A percentile compares a stretch with the other conserved stretches of the same genome.
Conservation (phyloP, 2,888 invertebrate species). For the Petrophora chlorosata region DNA sequence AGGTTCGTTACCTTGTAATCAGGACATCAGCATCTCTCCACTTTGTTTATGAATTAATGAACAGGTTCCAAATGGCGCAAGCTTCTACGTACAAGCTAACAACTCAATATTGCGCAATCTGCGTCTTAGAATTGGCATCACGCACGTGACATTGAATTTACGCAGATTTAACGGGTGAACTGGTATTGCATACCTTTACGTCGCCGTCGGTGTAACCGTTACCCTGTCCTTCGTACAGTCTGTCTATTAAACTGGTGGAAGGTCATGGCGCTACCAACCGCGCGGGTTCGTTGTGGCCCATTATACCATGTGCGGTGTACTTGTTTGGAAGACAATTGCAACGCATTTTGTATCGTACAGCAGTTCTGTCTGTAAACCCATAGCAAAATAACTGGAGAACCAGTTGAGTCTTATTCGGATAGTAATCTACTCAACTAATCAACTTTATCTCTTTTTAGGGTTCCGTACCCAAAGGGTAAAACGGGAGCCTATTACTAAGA, state of each 20-base stretch:
- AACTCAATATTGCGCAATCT: slow-evolving; percentile 46
- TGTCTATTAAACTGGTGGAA: neutral
- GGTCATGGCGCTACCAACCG: too few species aligned
- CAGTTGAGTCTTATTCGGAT: too few species aligned
- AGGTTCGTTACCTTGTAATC: slow-evolving; percentile 6
- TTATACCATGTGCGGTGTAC: too few species aligned
- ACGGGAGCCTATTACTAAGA: too few species aligned
- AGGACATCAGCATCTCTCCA: slow-evolving; percentile 7
- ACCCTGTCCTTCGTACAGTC: neutral
- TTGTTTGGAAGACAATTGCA: too few species aligned
- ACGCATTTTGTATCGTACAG: too few species aligned
- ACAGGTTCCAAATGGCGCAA: slow-evolving; percentile 23
- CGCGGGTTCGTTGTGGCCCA: too few species aligned
- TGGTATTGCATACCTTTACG: slow-evolving; percentile 32
- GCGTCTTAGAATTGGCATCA: slow-evolving; percentile 49
- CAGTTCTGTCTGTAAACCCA: too few species aligned
- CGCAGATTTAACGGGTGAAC: slow-evolving; percentile 43
- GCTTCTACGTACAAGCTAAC: slow-evolving; percentile 30
- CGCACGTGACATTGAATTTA: slow-evolving; percentile 53
- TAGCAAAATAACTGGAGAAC: too few species aligned
- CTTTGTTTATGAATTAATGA: slow-evolving; percentile 24
- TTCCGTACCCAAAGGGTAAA: too few species aligned
- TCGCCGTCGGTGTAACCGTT: slow-evolving; percentile 32
- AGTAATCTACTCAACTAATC: too few species aligned
- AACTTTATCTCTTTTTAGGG: too few species aligned